A percentile compares a stretch with the other conserved stretches of the same genome.
phyloP scores from a whole-genome alignment of 2,113 vertebrate genomes.

The Hippolais icterina region DNA sequence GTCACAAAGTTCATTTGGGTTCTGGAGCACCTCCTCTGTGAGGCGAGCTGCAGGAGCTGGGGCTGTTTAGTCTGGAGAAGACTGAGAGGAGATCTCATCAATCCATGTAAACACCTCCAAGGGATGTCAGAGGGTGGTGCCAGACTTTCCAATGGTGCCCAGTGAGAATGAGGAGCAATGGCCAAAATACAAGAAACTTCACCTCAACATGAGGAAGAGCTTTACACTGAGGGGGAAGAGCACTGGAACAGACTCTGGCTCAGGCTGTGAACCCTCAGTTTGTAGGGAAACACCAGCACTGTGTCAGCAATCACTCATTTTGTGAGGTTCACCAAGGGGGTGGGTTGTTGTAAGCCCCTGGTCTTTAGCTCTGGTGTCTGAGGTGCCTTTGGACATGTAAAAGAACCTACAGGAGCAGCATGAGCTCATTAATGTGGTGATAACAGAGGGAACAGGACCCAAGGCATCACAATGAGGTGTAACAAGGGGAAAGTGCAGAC shows the following conservation, averaged over 20 bases:
- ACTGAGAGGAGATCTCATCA: neutral
- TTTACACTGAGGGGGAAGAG: neutral
- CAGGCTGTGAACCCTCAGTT: fast-evolving
- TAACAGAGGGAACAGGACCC: neutral
- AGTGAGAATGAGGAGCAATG: neutral
- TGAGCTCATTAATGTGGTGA: neutral
- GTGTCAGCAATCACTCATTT: neutral
- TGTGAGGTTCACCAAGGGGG: neutral
- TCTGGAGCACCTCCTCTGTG: neutral
- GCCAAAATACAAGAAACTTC: neutral
- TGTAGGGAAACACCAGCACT: neutral
- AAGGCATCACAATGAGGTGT: neutral
- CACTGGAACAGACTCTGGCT: fast-evolving
- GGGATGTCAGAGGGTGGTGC: neutral
- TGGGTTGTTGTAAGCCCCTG: neutral
- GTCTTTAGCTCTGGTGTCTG: neutral
- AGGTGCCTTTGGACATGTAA: neutral
- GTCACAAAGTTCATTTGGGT: neutral
- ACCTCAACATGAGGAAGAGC: neutral
- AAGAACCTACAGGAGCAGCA: neutral
- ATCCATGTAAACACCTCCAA: neutral
- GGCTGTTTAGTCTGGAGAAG: neutral
- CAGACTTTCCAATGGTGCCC: neutral
- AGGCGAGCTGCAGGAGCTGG: neutral
- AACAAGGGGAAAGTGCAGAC: neutral